phyloP scores from a whole-genome alignment of 2,888 invertebrate species.

The Eupithecia exiguata region DNA sequence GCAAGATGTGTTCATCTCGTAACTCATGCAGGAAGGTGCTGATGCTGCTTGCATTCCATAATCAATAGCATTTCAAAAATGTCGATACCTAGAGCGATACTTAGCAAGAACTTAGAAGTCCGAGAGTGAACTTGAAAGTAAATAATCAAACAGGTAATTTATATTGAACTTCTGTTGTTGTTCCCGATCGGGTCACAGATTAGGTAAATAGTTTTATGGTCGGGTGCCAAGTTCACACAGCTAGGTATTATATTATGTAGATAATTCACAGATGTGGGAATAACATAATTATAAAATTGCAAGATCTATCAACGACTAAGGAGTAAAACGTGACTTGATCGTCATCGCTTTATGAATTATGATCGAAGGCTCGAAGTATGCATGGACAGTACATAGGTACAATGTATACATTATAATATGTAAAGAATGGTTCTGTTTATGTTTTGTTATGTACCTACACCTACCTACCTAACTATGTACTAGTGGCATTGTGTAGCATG shows the following conservation, averaged over 20 bases:
- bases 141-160: background rate
- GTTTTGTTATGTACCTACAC: background rate
- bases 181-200: too few relatives aligned
- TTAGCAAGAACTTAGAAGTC: background rate
- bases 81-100: background rate
- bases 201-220: too few relatives aligned
- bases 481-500: background rate
- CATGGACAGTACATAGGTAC: background rate
- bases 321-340: background rate
- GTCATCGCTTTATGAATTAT: slow-evolving; percentile 25
- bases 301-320: background rate
- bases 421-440: background rate
- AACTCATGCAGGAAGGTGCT: slow-evolving; percentile 31
- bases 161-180: background rate
- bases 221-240: too few relatives aligned
- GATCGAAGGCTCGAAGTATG: slow-evolving; percentile 7
- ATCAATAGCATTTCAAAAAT: slow-evolving; percentile 21
- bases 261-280: too few relatives aligned
- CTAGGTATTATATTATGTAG: too few relatives aligned
- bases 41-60: slow-evolving; percentile 6
- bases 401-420: background rate
- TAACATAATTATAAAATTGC: background rate
- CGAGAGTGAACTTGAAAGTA: background rate
- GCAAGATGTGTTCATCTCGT: slow-evolving; percentile 42
- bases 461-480: background rate